Conservation (phyloP, 2,888 invertebrate genomes). For the Drosophila maculinotata region DNA sequence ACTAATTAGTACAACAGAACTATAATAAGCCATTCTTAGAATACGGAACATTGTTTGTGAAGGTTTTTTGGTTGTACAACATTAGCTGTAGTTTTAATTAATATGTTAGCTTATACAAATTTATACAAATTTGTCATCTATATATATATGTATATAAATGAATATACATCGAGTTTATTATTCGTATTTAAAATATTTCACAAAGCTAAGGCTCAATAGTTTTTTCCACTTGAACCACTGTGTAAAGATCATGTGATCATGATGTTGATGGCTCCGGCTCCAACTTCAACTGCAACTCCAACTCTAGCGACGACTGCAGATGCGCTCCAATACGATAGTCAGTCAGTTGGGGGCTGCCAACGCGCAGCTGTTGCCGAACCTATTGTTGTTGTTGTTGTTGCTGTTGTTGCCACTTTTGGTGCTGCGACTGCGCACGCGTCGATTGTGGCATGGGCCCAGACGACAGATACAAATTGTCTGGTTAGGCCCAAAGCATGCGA, state of each 20-base stretch:
- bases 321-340: constrained; percentile 42
- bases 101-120: no score
- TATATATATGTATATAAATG: no score
- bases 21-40: no score
- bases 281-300: constrained; percentile 13
- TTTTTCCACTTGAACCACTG: constrained; percentile 27
- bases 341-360: constrained; percentile 43
- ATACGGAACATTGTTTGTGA: no score
- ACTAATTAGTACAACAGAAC: no score
- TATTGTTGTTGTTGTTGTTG: constrained; percentile 14
- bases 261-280: constrained; percentile 23
- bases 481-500: constrained; percentile 46
- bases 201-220: no score
- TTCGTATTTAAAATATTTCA: no score
- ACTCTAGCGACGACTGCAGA: constrained; percentile 40
- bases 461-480: constrained; percentile 74
- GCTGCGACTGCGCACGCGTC: constrained; percentile 68
- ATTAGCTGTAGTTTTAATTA: no score
- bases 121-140: no score
- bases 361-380: constrained; percentile 39
- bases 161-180: no score
- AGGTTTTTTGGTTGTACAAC: no score
- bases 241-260: constrained; percentile 38
- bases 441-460: constrained; percentile 39
- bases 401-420: constrained; percentile 21